A percentile compares a stretch with the other conserved stretches of the same genome.
Conservation (phyloP, 2,888 invertebrate species). For the Rhamphomyia laevipes region DNA sequence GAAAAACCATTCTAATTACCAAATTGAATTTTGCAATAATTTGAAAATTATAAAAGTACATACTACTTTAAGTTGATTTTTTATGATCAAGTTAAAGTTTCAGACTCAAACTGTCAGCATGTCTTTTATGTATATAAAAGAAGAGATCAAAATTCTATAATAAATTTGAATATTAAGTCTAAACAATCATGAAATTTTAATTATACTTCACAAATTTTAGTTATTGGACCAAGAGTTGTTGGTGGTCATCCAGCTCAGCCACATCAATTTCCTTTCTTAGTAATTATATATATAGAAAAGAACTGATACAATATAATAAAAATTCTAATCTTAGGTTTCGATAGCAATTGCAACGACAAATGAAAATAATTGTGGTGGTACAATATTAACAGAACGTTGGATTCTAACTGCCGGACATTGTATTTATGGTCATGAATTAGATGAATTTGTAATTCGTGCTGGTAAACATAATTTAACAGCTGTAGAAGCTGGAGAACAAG, state of each 20-base stretch:
- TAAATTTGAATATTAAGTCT: too few species aligned
- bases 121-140: too few species aligned
- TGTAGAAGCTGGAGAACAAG: slow-evolving; percentile 4
- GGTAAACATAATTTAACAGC: slow-evolving; percentile 4
- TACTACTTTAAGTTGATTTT: too few species aligned
- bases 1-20: too few species aligned
- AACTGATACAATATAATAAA: too few species aligned
- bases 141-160: too few species aligned
- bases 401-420: slow-evolving; percentile 7
- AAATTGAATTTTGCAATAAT: too few species aligned
- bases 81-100: too few species aligned
- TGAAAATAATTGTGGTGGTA: slow-evolving; percentile 5
- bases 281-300: neutral
- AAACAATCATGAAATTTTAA: too few species aligned
- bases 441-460: slow-evolving; percentile 2
- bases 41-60: too few species aligned
- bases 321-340: neutral
- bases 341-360: neutral
- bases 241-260: slow-evolving; percentile 3
- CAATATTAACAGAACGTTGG: slow-evolving; percentile 3
- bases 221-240: slow-evolving; percentile 1
- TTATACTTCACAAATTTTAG: neutral
- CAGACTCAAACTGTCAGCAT: too few species aligned
- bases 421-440: neutral
- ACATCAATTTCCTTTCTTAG: slow-evolving; percentile 7